Conservation (phyloP, 2,888 invertebrate species). For the Caradrina clavipalpis region DNA sequence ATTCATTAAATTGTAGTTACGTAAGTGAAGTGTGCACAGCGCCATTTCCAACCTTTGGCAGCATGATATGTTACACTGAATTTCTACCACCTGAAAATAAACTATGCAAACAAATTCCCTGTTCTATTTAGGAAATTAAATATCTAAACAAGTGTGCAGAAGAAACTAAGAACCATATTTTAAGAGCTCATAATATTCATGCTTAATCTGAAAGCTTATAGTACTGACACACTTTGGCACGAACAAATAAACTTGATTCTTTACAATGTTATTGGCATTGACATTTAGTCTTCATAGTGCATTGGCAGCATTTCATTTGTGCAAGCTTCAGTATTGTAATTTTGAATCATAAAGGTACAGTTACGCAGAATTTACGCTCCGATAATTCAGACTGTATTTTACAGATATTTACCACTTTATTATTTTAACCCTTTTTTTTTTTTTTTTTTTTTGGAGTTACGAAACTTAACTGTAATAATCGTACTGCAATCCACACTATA, state of each 20-base stretch:
- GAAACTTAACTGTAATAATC: constrained; percentile 7
- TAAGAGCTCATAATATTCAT: not conserved
- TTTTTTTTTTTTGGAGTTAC: too few relatives aligned
- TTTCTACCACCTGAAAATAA: not conserved
- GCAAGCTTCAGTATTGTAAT: constrained; percentile 34
- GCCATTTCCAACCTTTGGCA: not conserved
- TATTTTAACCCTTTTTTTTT: not conserved
- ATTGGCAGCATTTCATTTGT: constrained; percentile 34
- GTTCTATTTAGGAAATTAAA: not conserved
- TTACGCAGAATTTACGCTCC: not conserved
- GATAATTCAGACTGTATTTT: constrained; percentile 21
- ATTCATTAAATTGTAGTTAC: constrained; percentile 14
- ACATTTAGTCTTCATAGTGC: constrained; percentile 43
- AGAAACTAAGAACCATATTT: not conserved
- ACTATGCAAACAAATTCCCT: too few relatives aligned
- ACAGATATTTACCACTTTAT: constrained; percentile 26
- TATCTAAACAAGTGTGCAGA: not conserved
- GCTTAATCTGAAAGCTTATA: constrained; percentile 10
- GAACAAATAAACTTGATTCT: constrained; percentile 43
- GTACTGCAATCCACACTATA: not conserved
- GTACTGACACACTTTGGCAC: constrained; percentile 2
- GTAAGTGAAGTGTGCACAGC: not conserved
- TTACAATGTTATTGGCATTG: constrained; percentile 50
- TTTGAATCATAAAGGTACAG: constrained; percentile 22
- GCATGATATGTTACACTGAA: not conserved